Evolutionary conservation across 1,140 invertebrate genomes (phyloP).

Genomic region (Zaprionus gabonicus): DNA sequence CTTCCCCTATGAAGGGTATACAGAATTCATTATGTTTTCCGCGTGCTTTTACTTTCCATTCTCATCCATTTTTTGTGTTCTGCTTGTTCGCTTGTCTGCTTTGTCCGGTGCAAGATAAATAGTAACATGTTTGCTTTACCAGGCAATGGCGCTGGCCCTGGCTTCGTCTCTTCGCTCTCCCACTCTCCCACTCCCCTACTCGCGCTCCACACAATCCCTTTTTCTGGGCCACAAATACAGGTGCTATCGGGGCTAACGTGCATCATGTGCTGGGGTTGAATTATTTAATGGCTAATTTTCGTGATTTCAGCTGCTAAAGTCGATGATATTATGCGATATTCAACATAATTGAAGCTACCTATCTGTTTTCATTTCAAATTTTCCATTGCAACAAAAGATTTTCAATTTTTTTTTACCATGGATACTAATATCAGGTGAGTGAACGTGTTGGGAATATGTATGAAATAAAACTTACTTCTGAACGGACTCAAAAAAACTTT

Average conservation of each 20-base stretch:
- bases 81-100: constrained; percentile 47
- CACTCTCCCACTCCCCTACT: not conserved
- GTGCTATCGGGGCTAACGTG: constrained; percentile 48
- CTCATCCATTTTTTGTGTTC: constrained; percentile 23
- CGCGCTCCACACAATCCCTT: not conserved
- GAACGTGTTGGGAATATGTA: too few relatives aligned
- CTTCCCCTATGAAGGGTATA: not conserved
- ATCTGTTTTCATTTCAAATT: constrained; percentile 7
- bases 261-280: constrained; percentile 56
- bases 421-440: constrained; percentile 21
- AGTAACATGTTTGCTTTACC: constrained; percentile 69
- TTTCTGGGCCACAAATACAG: constrained; percentile 19
- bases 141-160: constrained; percentile 4
- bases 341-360: constrained; percentile 17
- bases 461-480: too few relatives aligned
- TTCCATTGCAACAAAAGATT: constrained; percentile 9
- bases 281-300: constrained; percentile 65
- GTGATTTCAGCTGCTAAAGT: constrained; percentile 24
- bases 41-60: not conserved
- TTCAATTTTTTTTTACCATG: constrained; percentile 36
- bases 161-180: not conserved
- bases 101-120: constrained; percentile 69
- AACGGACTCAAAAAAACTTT: too few relatives aligned
- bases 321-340: constrained; percentile 30
- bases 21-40: not conserved